Percentiles rank a stretch among this genome's conserved stretches.
Conservation (phyloP, 2,888 invertebrate genomes). For the Eudiplozoon nipponicum region DNA sequence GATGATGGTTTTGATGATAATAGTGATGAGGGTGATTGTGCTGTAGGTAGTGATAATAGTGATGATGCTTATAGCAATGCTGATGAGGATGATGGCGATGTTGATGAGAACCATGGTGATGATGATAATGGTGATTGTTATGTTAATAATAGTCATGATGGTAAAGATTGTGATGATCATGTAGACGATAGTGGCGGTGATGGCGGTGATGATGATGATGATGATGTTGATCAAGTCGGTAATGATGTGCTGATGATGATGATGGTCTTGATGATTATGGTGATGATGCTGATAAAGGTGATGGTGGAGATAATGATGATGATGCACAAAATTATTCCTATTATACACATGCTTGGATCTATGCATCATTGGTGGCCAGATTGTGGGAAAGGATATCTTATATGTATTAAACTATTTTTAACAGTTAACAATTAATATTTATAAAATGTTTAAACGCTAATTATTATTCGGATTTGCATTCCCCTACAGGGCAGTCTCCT, state of each 20-base stretch:
- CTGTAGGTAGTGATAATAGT: constrained; percentile 10
- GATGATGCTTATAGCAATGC: constrained; percentile 5
- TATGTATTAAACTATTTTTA: too few species aligned
- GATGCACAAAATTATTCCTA: too few species aligned
- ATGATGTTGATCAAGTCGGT: constrained; percentile 9
- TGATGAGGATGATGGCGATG: constrained; percentile 10
- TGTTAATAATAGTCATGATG: constrained; percentile 7
- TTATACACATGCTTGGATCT: too few species aligned
- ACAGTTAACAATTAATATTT: too few species aligned
- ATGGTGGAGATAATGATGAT: too few species aligned
- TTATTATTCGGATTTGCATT: too few species aligned
- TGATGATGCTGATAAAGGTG: constrained; percentile 6
- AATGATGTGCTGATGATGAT: constrained; percentile 8
- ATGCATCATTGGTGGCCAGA: too few species aligned
- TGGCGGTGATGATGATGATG: constrained; percentile 12
- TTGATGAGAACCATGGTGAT: constrained; percentile 9
- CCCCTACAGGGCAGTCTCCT: too few species aligned
- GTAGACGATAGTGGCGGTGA: constrained; percentile 7
- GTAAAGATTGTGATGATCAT: constrained; percentile 11
- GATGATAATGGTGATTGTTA: constrained; percentile 11
- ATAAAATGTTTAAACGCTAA: too few species aligned
- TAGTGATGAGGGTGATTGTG: constrained; percentile 12
- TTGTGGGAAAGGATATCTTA: too few species aligned
- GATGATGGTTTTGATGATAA: constrained; percentile 12
- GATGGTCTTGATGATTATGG: constrained; percentile 6